A percentile compares a stretch with the other conserved stretches of the same genome.
phyloP scores from a whole-genome alignment of 1,140 invertebrate species.

The Macrostomum lignano region DNA sequence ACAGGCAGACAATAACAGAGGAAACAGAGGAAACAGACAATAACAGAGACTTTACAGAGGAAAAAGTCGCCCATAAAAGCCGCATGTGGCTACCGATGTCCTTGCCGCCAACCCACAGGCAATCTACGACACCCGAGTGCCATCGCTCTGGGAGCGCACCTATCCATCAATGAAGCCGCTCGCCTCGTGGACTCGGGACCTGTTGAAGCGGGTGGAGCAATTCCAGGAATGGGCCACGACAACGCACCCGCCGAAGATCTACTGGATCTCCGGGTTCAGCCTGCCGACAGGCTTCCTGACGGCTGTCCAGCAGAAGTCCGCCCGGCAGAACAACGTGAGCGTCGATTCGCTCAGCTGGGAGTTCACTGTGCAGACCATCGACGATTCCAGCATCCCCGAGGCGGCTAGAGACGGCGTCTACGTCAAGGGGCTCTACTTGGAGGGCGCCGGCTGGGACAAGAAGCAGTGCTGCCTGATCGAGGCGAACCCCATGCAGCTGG shows the following conservation, averaged over 20 bases:
- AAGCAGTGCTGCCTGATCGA: constrained; percentile 25
- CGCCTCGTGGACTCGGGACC: constrained; percentile 50
- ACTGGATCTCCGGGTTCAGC: constrained; percentile 34
- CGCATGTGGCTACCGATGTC: no score
- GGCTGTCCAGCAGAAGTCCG: constrained; percentile 25
- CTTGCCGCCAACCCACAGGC: no score
- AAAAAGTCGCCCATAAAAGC: no score
- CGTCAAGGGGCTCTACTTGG: constrained; percentile 25
- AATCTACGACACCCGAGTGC: no score
- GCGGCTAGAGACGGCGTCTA: constrained; percentile 29
- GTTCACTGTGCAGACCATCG: constrained; percentile 26
- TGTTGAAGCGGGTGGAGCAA: constrained; percentile 40
- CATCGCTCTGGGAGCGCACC: no score
- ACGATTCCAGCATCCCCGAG: constrained; percentile 22
- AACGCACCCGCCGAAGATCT: constrained; percentile 40
- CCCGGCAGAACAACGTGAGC: constrained; percentile 17
- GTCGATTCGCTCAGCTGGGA: constrained; percentile 29
- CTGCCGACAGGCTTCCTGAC: constrained; percentile 28
- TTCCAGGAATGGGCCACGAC: constrained; percentile 43
- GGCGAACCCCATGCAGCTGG: constrained; percentile 28
- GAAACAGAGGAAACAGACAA: no score
- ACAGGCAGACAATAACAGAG: no score
- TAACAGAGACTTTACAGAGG: no score
- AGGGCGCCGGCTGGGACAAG: constrained; percentile 29
- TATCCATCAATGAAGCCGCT: constrained; percentile 52